phyloP scores from a whole-genome alignment of 2,888 invertebrate genomes.

The Emmelina monodactyla region DNA sequence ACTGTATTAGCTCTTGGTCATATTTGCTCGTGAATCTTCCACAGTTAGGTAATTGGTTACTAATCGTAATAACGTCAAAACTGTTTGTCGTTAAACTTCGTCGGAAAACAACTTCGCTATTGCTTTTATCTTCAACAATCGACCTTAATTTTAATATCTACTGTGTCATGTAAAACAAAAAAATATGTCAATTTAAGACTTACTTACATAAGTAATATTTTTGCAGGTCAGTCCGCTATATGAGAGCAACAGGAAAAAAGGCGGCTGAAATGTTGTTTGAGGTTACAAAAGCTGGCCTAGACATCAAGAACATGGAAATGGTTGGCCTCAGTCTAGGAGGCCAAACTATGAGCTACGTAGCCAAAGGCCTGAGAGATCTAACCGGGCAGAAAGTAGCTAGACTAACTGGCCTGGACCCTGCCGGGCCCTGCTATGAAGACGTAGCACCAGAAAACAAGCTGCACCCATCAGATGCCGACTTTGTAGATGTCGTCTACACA shows the following conservation, averaged over 20 bases:
- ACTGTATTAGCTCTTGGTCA: no score
- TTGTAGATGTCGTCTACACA: slow-evolving; percentile 34
- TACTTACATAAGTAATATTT: no score
- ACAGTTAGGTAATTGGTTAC: no score
- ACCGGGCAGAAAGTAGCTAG: slow-evolving; percentile 34
- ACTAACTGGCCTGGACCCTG: slow-evolving; percentile 28
- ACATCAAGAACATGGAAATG: slow-evolving; percentile 34
- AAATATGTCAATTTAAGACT: no score
- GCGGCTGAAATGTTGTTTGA: slow-evolving; percentile 35
- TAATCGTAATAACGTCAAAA: no score
- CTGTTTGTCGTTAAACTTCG: no score
- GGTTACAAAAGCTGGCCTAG: slow-evolving; percentile 28
- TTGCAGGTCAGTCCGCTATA: slow-evolving; percentile 35
- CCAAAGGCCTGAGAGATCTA: slow-evolving; percentile 28
- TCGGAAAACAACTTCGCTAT: no score
- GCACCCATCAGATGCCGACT: slow-evolving; percentile 38
- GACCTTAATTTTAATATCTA: no score
- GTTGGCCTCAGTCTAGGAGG: slow-evolving; percentile 40
- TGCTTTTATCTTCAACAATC: no score
- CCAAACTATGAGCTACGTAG: slow-evolving; percentile 39
- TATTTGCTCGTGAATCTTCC: no score
- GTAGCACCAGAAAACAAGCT: slow-evolving; percentile 34
- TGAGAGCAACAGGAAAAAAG: slow-evolving; percentile 30
- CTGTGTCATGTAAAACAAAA: no score
- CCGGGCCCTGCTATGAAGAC: slow-evolving; percentile 45